These are phyloP conservation scores for Octonoba sinensis DNA, from an alignment of 2,888 invertebrate genomes.

Conservation along the genomic window DNA sequence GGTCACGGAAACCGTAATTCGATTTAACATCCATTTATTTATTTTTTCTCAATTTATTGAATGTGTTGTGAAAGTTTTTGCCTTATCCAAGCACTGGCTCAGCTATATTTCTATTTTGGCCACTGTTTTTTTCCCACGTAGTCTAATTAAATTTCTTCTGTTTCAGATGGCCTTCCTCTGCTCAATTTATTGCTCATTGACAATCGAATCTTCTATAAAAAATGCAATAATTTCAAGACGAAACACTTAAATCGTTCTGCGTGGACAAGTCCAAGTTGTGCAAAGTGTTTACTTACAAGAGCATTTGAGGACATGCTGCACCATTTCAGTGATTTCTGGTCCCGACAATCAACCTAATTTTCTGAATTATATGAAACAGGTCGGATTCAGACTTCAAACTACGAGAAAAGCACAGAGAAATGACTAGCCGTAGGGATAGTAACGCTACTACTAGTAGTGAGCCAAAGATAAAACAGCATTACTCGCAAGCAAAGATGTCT, in stretches of 20 bases:
- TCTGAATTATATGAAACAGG: conserved; percentile 10
- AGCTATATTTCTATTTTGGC: neutral
- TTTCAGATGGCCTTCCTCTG: conserved; percentile 62
- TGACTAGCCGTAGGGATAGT: conserved; percentile 53
- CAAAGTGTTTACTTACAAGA: neutral
- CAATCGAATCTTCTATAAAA: conserved; percentile 57
- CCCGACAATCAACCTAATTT: conserved; percentile 34
- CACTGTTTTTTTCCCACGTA: neutral
- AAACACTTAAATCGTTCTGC: conserved; percentile 13
- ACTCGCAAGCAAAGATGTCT: conserved; percentile 54
- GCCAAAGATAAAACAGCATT: conserved; percentile 46
- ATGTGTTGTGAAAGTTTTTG: too few species aligned
- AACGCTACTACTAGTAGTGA: conserved; percentile 59
- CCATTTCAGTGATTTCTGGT: neutral
- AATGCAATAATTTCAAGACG: conserved; percentile 47
- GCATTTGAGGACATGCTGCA: conserved; percentile 7
- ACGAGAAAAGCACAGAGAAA: conserved; percentile 24
- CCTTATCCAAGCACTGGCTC: too few species aligned
- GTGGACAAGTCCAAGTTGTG: conserved; percentile 34
- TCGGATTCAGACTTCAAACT: neutral
- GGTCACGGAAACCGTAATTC: too few species aligned
- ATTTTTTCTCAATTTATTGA: too few species aligned
- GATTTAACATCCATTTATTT: too few species aligned
- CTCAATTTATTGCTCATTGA: conserved; percentile 64
- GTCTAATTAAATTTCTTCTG: neutral